Evolutionary conservation across 2,888 invertebrate species (phyloP).

Genomic region (Clanis bilineata): DNA sequence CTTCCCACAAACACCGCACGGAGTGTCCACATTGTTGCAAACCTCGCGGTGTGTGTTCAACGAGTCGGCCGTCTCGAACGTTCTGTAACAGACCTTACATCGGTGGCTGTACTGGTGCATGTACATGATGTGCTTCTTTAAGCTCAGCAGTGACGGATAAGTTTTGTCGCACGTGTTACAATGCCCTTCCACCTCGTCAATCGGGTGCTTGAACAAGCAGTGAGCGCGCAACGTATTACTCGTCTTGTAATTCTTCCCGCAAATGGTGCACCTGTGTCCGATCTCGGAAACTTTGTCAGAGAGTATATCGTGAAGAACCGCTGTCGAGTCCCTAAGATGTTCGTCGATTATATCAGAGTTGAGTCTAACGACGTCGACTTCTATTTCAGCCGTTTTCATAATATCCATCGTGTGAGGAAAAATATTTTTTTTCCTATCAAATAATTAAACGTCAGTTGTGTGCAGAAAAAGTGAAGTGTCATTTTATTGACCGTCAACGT

Average conservation of each 20-base stretch:
- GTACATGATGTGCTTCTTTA: conserved; percentile 59
- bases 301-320: conserved; percentile 51
- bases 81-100: conserved; percentile 55
- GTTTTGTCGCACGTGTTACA: conserved; percentile 55
- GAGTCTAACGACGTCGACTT: conserved; percentile 46
- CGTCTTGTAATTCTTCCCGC: conserved; percentile 62
- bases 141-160: conserved; percentile 58
- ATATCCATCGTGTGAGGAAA: not conserved
- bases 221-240: conserved; percentile 52
- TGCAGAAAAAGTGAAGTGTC: not conserved
- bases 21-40: conserved; percentile 45
- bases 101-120: conserved; percentile 55
- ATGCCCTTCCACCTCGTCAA: conserved; percentile 37
- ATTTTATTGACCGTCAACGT: not conserved
- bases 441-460: conserved; percentile 26
- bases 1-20: conserved; percentile 52
- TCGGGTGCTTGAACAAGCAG: conserved; percentile 54
- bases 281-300: conserved; percentile 20
- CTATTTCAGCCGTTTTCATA: conserved; percentile 28
- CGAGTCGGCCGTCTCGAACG: conserved; percentile 40
- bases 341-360: conserved; percentile 47
- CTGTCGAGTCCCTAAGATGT: conserved; percentile 50
- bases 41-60: conserved; percentile 40
- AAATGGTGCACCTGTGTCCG: conserved; percentile 66
- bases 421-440: conserved; percentile 16